Evolutionary conservation across 2,797 vertebrate genomes (phyloP), one percentile per base, ranked within the genome.

Genomic region (Cossypha heuglini): DNA sequence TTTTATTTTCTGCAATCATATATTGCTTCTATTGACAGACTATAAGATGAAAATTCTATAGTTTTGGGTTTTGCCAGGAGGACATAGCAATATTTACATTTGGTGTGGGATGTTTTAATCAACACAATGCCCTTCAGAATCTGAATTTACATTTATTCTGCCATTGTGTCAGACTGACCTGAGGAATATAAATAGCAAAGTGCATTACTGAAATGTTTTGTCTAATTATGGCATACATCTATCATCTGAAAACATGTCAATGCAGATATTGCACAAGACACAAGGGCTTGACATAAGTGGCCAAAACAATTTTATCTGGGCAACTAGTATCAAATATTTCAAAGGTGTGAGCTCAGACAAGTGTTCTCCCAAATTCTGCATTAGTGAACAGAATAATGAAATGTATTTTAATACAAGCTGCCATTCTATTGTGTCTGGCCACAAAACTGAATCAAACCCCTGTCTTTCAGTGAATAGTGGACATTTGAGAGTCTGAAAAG

Each of bases 111-210:
- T 62, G 9, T 75, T 26, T 66, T 29, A 68, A 21, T n/a, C 43
- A 57, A 68, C 58, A 54, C n/a, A 54, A 22, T 69, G 63, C 31
- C 74, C 59, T 88, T 91, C 72, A 93, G 51, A 63, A 54, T 73
- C 51, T 51, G 71, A 54, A 31, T 61, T 84, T 75, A 5, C 57
- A 38, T 49, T 75, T 82, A 21, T 49, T 77, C 61, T 91, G 54
- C 79, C 24, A 19, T 55, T 6, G 2, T 82, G 59, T 59, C 49
- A 67, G 71, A 31, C 61, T 48, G 72, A 76, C 59, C 46, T 58
- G 59, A 73, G 40, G 48, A 62, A 26, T 77, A 90, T 88, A 96
- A 95, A 94, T 91, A 96, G 88, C 75, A 6, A 73, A 52, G 72
- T 63, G 57, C 82, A 37, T 61, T 79, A 29, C 64, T 74, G 68